Conservation (phyloP, 2,113 vertebrate genomes). For the Pygoscelis adeliae region DNA sequence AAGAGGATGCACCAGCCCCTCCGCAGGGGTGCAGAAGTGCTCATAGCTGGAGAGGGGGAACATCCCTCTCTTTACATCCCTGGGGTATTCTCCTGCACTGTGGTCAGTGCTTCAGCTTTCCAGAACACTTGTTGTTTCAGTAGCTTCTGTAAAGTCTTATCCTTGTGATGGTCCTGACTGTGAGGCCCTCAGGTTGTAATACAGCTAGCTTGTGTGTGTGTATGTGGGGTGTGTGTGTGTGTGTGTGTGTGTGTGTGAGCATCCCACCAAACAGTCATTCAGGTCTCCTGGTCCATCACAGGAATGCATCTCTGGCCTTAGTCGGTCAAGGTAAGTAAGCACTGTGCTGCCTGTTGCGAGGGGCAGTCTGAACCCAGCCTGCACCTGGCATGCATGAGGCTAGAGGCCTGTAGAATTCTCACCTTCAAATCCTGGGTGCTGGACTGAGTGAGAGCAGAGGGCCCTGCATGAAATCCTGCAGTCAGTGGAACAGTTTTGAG, state of each 20-base stretch:
- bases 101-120: neutral
- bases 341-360: neutral
- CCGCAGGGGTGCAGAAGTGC: neutral
- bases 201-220: neutral
- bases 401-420: neutral
- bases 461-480: neutral
- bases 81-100: neutral
- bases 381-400: too few species aligned
- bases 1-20: neutral
- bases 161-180: neutral
- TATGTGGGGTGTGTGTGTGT: too few species aligned
- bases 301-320: neutral
- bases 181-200: neutral
- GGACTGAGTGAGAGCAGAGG: neutral
- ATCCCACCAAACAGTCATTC: neutral
- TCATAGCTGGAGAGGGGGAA: neutral
- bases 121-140: neutral
- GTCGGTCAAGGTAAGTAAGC: neutral
- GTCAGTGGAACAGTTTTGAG: neutral
- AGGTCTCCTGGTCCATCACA: neutral
- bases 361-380: neutral
- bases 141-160: neutral
- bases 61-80: neutral
- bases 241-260: too few species aligned
- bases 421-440: neutral